These are phyloP conservation scores for Cheilosia variabilis DNA, from an alignment of 2,888 invertebrate genomes.

Conservation along the genomic window DNA sequence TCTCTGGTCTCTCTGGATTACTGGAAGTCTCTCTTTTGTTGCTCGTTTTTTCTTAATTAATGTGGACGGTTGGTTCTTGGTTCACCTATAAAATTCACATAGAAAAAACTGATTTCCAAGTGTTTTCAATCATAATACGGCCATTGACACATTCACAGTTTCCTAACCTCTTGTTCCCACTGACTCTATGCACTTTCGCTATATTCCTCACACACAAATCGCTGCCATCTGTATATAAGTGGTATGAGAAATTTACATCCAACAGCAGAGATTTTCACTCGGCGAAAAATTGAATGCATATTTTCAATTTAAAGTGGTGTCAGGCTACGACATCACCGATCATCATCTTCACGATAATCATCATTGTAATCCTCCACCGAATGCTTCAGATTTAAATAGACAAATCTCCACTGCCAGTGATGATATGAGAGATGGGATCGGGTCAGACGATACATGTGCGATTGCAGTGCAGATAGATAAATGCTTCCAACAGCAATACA, in stretches of 20 bases:
- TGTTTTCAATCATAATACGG: no score
- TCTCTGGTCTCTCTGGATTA: no score
- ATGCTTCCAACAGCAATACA: constrained; percentile 33
- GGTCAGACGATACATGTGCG: constrained; percentile 11
- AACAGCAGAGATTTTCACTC: neutral
- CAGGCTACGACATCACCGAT: constrained; percentile 69
- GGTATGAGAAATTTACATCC: constrained; percentile 38
- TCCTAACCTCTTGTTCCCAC: neutral
- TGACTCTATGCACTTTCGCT: neutral
- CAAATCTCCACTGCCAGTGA: constrained; percentile 27
- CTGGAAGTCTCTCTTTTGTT: no score
- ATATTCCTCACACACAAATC: neutral
- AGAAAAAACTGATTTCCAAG: no score
- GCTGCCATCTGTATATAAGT: constrained; percentile 12
- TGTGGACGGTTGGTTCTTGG: no score
- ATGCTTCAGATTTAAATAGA: constrained; percentile 44
- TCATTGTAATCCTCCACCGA: constrained; percentile 27
- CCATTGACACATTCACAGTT: no score
- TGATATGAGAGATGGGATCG: constrained; percentile 13
- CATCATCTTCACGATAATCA: constrained; percentile 49
- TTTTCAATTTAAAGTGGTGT: constrained; percentile 71
- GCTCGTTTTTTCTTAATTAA: no score
- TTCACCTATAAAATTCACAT: no score
- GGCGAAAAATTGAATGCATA: constrained; percentile 45
- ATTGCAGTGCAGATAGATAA: constrained; percentile 38